Percentiles rank a stretch among this genome's conserved stretches.
phyloP scores from a whole-genome alignment of 1,140 invertebrate species.

The Solenopsis fugax region DNA sequence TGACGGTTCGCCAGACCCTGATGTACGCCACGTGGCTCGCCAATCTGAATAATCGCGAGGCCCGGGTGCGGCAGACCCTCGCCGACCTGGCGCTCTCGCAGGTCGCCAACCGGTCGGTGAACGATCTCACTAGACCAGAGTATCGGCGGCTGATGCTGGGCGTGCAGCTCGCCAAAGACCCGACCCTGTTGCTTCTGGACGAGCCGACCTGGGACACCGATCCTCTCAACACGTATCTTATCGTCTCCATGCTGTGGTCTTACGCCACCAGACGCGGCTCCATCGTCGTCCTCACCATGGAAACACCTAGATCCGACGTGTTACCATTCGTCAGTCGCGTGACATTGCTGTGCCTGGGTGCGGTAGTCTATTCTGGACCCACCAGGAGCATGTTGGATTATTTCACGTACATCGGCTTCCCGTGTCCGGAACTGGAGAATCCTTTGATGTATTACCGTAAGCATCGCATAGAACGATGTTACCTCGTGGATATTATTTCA shows the following conservation, averaged over 20 bases:
- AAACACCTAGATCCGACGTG: conserved; percentile 97
- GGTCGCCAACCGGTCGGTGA: conserved; percentile 93
- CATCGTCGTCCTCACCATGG: conserved; percentile 95
- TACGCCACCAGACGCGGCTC: conserved; percentile 96
- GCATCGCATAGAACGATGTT: conserved; percentile 80
- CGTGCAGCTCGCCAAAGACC: conserved; percentile 95
- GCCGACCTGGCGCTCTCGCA: conserved; percentile 96
- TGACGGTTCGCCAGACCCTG: conserved; percentile 95
- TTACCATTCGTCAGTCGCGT: conserved; percentile 96
- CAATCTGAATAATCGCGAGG: conserved; percentile 82
- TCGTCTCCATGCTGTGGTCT: conserved; percentile 96
- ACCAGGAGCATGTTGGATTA: conserved; percentile 96
- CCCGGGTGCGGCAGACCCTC: conserved; percentile 92
- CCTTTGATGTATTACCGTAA: conserved; percentile 97
- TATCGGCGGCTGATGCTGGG: conserved; percentile 94
- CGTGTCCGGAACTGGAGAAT: conserved; percentile 96
- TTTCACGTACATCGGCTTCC: conserved; percentile 96
- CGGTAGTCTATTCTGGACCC: conserved; percentile 96
- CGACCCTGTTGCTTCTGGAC: conserved; percentile 93
- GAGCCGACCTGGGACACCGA: conserved; percentile 97
- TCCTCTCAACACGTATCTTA: conserved; percentile 96
- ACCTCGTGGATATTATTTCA: not conserved
- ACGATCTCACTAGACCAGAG: conserved; percentile 93
- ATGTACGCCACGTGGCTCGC: conserved; percentile 90
- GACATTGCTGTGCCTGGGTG: conserved; percentile 93